Base-by-base conservation (phyloP, 1,140 invertebrate genomes). In the Drosophila pruinosa region DNA sequence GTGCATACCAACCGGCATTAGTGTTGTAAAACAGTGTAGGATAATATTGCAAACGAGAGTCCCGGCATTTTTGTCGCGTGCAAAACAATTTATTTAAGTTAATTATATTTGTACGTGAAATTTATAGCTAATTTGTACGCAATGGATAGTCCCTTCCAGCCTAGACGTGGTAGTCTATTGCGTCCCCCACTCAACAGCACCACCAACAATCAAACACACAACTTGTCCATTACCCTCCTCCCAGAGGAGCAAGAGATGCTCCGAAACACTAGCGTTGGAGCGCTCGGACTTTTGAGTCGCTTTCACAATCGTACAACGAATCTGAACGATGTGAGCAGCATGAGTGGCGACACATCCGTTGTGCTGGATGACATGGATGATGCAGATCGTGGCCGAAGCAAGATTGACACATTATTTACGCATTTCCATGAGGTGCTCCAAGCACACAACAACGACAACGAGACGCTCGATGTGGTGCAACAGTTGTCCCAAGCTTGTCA, bases 351-450 rank as follows among this genome's bases (percentile, higher is more conserved):
- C 36, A 31, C 21, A 0, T 56, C 78, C 0, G 8, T 71, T 6
- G n/a, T 78, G 14, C 36, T 43, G 12, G 72, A 81, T 0, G 17
- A 61, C 26, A 28, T 38, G 2, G 70, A 88, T n/a, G 82, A 81
- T 14, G 41, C 41, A 34, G 74, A 88, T 22, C 61, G 63, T 3
- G 81, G 81, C 2, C 64, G 43, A 19, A 17, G 62, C 50, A 92
- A 92, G 12, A 88, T 92, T 4, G 92, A 93, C 19, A 92, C 92
- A 43, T 89, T 95, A 2, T 94, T 93, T 70, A 90, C 92, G 10
- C 93, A 94, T 52, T 95, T 94, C 71, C 91, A 93, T 43, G 93
- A 94, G 53, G 92, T 93, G 8, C 77, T 94, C 3, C 94, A 94
- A 50, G 72, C 89, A 0, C 92, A 93, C 38, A 89, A 90, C 2